Evolutionary conservation across 2,888 invertebrate species (phyloP), one percentile per base, ranked within the genome.

Genomic region (Petrolisthes cinctipes): DNA sequence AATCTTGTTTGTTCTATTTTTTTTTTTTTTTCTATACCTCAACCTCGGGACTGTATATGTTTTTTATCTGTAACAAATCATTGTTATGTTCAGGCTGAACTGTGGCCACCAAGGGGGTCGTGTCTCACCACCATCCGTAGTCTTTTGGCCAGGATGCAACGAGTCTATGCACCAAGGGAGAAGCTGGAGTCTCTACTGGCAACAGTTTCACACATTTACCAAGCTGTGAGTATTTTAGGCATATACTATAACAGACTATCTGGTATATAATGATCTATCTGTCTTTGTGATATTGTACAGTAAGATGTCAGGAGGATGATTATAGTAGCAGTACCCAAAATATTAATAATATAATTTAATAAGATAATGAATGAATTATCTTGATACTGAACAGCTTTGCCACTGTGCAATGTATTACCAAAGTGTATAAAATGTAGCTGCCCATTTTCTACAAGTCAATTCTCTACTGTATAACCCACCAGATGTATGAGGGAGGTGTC

Each of bases 151-250:
- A 85, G 89, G 23, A 90, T 90, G 90, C 90, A 90, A 75, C 75
- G 84, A 37, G 87, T 90, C 23, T 90, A 89, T 80, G 90, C 90
- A 17, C 90, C 90, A 5, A 92, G 93, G 92, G 97, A 98, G 92
- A 99, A 99, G 93, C 94, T 99, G 91, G 98, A 99, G 93, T 95
- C 97, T 92, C 95, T 99, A 87, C 94, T 98, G n/a, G 95, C 96
- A 83, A 96, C 97, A 91, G 97, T 97, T 92, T 96, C 97, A 78
- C 95, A 96, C 88, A 97, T 98, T 93, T 97, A 93, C 89, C 92
- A 92, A 90, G 92, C 94, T 78, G 91, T 90, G 51, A 85, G 89
- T 85, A 53, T 53, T 37, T 37, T 37, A 37, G 37, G 37, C 37
- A 37, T 37, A 37, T 37, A 37, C 37, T 37, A 37, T 37, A 37